Percentiles rank a stretch among this genome's conserved stretches.
Evolutionary conservation across 2,113 vertebrate species (phyloP).

Genomic region (Galbula dea): DNA sequence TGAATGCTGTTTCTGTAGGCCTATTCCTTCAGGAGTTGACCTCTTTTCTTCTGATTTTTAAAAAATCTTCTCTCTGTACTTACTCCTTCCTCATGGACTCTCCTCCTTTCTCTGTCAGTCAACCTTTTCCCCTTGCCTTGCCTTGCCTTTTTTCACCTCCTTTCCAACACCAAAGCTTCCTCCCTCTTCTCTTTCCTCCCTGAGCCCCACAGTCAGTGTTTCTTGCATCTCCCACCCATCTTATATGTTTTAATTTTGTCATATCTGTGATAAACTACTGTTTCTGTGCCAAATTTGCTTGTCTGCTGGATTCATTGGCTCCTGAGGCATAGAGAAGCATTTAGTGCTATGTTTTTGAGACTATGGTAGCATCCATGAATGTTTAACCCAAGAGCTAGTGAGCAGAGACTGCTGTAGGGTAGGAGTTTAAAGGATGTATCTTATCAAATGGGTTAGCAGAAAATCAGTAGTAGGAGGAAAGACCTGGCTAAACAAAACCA

Average conservation of each 20-base stretch:
- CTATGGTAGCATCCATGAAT: neutral
- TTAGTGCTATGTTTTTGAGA: no score
- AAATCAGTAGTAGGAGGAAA: neutral
- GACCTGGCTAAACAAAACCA: neutral
- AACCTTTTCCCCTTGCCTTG: neutral
- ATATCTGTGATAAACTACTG: neutral
- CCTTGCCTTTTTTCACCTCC: neutral
- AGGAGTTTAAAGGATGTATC: neutral
- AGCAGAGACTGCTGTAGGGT: neutral
- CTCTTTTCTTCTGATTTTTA: neutral
- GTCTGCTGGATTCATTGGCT: neutral
- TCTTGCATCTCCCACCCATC: neutral
- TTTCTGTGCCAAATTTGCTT: neutral
- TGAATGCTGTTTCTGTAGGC: neutral
- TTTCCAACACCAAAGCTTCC: neutral
- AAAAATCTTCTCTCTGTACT: neutral
- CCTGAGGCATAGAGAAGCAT: neutral
- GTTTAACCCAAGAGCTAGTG: neutral
- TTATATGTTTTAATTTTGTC: neutral
- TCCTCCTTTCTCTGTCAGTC: neutral
- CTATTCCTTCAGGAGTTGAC: neutral
- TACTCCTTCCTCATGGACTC: neutral
- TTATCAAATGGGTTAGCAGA: neutral
- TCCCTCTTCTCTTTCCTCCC: neutral
- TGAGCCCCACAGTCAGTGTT: neutral